Base-by-base conservation (phyloP, 53 echinoderm and acorn worm genomes). In the Antedon mediterranea region DNA sequence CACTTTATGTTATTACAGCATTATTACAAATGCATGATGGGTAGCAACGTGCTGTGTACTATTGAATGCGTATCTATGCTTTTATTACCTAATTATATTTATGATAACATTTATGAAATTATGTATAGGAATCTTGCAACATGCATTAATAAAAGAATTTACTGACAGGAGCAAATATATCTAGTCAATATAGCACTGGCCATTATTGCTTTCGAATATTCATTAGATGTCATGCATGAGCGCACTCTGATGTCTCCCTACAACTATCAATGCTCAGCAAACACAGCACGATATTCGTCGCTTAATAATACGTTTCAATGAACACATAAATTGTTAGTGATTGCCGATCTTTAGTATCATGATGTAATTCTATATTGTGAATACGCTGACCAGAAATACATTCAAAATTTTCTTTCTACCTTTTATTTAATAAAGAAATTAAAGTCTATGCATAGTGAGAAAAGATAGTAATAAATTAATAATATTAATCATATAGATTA, bases 131-230 rank as follows among this genome's bases (percentile, higher is more conserved):
- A 57, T 57, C 23, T 57, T 8, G n/a, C 57, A 57, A 6, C 15
- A 57, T 18, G 57, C 57, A 57, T 57, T 23, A 57, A 37, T 37
- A 37, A 57, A 57, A 15, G 57, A 57, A 11, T 15, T 26, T 57
- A 2, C 23, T 18, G 57, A 57, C 57, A 11, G 23, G 57, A 57
- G 57, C 57, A 57, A 15, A 8, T 57, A 37, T 23, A 57, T 57
- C 57, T 23, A 57, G 57, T 57, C 57, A 57, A 57, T 23, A 57
- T 23, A 57, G 9, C 57, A 57, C 23, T 18, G 11, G 57, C 23
- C 57, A 57, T 57, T 57, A 57, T 57, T 57, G 57, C 57, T 57
- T 57, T 57, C 57, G 57, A 57, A 57, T 57, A 57, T 57, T 57
- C 57, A 57, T 57, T 57, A 57, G 57, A 18, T 57, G 57, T 57